phyloP scores from a whole-genome alignment of 2,113 vertebrate genomes.

The Pelvicachromis taeniatus region DNA sequence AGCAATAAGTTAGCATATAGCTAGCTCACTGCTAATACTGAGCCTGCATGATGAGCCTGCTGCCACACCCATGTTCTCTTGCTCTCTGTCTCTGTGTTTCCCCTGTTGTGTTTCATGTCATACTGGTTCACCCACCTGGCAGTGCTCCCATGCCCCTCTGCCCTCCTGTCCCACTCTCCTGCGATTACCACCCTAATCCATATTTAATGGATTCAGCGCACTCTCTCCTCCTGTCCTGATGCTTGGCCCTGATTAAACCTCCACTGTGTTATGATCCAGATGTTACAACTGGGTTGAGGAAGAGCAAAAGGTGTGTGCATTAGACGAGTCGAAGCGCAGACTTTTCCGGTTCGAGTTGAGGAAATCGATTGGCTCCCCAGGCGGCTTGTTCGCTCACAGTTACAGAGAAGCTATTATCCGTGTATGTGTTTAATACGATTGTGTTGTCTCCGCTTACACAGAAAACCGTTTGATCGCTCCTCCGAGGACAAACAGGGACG shows the following conservation, averaged over 20 bases:
- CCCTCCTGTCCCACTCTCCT: conserved; percentile 41
- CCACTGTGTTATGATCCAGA: conserved; percentile 46
- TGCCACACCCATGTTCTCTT: neutral
- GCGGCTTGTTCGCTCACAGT: conserved; percentile 37
- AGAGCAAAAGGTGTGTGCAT: conserved; percentile 20
- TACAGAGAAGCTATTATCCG: conserved; percentile 49
- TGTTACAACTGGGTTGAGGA: conserved; percentile 26
- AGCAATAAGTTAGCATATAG: neutral
- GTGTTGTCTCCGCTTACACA: conserved; percentile 3
- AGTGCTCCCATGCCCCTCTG: neutral
- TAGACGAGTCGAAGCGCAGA: neutral
- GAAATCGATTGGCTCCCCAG: conserved; percentile 24
- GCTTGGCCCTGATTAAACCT: conserved; percentile 55
- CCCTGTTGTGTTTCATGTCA: conserved; percentile 5
- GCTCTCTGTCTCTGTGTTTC: neutral
- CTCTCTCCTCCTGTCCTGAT: conserved; percentile 32
- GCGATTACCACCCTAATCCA: conserved; percentile 69
- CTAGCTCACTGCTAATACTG: neutral
- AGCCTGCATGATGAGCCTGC: neutral
- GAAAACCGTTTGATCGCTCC: neutral
- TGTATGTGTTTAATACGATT: conserved; percentile 20
- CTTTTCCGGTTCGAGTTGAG: neutral
- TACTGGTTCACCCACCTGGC: conserved; percentile 47
- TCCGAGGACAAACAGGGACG: neutral
- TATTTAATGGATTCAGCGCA: conserved; percentile 59